phyloP scores from a whole-genome alignment of 1,140 invertebrate species.

The Holotrichia oblita region DNA sequence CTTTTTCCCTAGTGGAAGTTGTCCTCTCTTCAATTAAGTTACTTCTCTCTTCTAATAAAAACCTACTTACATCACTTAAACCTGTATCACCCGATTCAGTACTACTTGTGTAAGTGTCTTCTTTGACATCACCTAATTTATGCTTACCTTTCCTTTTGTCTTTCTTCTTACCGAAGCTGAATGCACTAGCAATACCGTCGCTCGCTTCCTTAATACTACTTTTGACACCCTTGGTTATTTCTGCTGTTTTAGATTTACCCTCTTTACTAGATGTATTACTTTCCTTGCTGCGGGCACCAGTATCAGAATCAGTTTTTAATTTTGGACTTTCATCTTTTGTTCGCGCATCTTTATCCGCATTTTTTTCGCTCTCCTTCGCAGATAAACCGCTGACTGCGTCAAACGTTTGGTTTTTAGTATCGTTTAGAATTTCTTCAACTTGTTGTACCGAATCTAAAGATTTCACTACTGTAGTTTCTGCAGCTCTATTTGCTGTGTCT shows the following conservation, averaged over 20 bases:
- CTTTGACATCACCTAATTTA: background rate
- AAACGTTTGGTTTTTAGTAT: conserved; percentile 10
- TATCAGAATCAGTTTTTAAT: background rate
- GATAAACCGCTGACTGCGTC: background rate
- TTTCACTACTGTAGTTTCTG: conserved; percentile 18
- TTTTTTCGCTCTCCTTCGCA: background rate
- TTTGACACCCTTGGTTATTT: conserved; percentile 38
- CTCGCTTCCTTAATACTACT: conserved; percentile 35
- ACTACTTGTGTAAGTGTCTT: background rate
- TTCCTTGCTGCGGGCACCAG: background rate
- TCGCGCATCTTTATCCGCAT: background rate
- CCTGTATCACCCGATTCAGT: background rate
- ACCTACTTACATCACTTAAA: conserved; percentile 29
- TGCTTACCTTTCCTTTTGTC: conserved; percentile 27
- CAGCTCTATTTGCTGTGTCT: conserved; percentile 28
- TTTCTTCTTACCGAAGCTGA: conserved; percentile 43
- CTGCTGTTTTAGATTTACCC: conserved; percentile 39
- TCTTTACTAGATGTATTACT: too few species aligned
- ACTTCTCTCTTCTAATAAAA: background rate
- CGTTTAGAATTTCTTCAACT: conserved; percentile 10
- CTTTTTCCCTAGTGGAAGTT: background rate
- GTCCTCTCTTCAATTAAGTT: background rate
- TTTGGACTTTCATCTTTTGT: background rate
- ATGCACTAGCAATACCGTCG: conserved; percentile 38
- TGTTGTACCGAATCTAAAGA: conserved; percentile 19